Evolutionary conservation across 1,140 invertebrate genomes (phyloP), one percentile per base, ranked within the genome.

Genomic region (Drosophila nebulosa): DNA sequence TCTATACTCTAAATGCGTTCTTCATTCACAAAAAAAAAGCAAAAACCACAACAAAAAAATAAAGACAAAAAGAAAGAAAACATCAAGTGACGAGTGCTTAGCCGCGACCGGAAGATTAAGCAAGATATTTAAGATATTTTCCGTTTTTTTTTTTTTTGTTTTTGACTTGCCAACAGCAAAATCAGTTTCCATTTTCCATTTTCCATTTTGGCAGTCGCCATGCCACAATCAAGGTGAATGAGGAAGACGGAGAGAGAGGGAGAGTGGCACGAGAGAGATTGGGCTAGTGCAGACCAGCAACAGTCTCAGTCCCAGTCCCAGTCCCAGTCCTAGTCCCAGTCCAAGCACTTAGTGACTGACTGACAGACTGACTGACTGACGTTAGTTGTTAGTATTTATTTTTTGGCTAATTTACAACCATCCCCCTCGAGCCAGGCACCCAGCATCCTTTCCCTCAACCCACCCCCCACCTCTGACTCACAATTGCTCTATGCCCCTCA

Each of bases 41-140:
- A 18, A 27, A 27, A 59, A 55, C n/a, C n/a, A n/a, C n/a, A n/a
- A 30, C 4, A 30, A 1, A 30, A 9, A 30, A 9, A 30, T 30
- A 39, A 60, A 46, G 35, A 78, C 5, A 16, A 30, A 32, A 56
- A 57, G 30, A 46, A 32, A 46, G 42, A 22, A 57, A 61, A 72
- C 39, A 46, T 21, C 16, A 21, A 46, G 16, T 21, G 39, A 72
- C 66, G 57, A 65, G 72, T 76, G 78, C 60, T 75, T 46, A 46
- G 39, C 16, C 22, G 64, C 77, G 69, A 81, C 78, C 78, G 78
- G 78, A 81, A 81, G 78, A 81, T 81, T 81, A 74, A 73, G 78
- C 78, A 81, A 81, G n/a, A n/a, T 73, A 76, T 76, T 76, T 71
- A 80, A 80, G 64, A 79, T 46, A 46, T 46, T 46, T 46, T 46